A percentile compares a stretch with the other conserved stretches of the same genome.
Conservation (phyloP, 2,888 invertebrate species). For the Luperina nickerlii region DNA sequence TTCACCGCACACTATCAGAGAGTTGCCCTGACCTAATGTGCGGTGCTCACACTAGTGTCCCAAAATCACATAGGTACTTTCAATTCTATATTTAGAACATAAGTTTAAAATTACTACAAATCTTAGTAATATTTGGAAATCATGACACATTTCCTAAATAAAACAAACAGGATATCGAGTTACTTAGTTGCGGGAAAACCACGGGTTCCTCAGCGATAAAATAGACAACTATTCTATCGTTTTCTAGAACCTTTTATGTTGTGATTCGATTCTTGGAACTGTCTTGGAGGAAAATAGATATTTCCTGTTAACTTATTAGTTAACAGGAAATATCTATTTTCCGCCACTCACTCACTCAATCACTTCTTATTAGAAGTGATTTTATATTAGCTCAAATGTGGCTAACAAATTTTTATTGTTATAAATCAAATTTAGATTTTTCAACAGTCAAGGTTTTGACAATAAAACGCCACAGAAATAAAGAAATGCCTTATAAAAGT, state of each 20-base stretch:
- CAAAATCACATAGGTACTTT: not conserved
- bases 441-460: too few relatives aligned
- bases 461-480: not conserved
- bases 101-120: not conserved
- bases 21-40: not conserved
- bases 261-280: conserved; percentile 1
- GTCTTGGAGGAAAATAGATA: not conserved
- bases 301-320: not conserved
- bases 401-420: too few relatives aligned
- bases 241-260: not conserved
- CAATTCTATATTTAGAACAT: not conserved
- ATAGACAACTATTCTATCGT: not conserved
- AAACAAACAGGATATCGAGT: conserved; percentile 22
- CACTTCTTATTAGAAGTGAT: not conserved
- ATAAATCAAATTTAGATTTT: too few relatives aligned
- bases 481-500: not conserved
- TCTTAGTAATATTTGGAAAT: not conserved
- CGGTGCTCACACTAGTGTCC: not conserved
- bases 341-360: too few relatives aligned
- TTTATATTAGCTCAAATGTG: not conserved
- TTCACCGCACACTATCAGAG: not conserved
- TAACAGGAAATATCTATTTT: too few relatives aligned
- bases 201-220: not conserved
- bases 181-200: not conserved
- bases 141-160: not conserved